phyloP scores from a whole-genome alignment of 1,140 invertebrate species.

The Aphaenogaster ashmeadi region DNA sequence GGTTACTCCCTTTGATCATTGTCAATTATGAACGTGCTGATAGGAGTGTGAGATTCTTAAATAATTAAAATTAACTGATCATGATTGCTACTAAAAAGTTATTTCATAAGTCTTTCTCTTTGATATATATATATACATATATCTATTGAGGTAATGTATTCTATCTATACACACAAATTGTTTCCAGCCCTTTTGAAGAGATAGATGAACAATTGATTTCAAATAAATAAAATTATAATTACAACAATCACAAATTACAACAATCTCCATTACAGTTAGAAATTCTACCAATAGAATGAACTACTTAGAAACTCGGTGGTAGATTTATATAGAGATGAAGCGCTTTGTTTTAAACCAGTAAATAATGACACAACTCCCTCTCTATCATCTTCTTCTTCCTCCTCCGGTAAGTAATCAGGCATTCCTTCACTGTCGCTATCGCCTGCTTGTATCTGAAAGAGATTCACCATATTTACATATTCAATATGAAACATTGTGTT shows the following conservation, averaged over 20 bases:
- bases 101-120: slow-evolving; percentile 16
- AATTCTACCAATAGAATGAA: slow-evolving; percentile 86
- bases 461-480: slow-evolving; percentile 7
- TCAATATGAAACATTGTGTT: neutral
- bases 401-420: slow-evolving; percentile 86
- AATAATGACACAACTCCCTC: slow-evolving; percentile 86
- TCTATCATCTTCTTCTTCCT: slow-evolving; percentile 84
- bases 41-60: slow-evolving; percentile 20
- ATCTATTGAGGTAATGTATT: neutral
- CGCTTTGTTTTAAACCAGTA: slow-evolving; percentile 85
- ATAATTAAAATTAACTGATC: slow-evolving; percentile 10
- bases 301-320: slow-evolving; percentile 85
- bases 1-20: neutral
- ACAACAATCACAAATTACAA: slow-evolving; percentile 12
- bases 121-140: neutral
- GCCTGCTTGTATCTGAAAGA: slow-evolving; percentile 79
- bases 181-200: neutral
- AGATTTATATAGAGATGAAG: slow-evolving; percentile 85
- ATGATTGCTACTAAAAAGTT: slow-evolving; percentile 8
- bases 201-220: slow-evolving; percentile 9
- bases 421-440: slow-evolving; percentile 82
- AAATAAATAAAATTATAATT: slow-evolving; percentile 64
- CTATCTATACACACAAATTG: neutral
- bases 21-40: slow-evolving; percentile 12
- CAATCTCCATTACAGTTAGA: slow-evolving; percentile 8